phyloP scores from a whole-genome alignment of 2,113 vertebrate genomes.

The Vombatus ursinus region DNA sequence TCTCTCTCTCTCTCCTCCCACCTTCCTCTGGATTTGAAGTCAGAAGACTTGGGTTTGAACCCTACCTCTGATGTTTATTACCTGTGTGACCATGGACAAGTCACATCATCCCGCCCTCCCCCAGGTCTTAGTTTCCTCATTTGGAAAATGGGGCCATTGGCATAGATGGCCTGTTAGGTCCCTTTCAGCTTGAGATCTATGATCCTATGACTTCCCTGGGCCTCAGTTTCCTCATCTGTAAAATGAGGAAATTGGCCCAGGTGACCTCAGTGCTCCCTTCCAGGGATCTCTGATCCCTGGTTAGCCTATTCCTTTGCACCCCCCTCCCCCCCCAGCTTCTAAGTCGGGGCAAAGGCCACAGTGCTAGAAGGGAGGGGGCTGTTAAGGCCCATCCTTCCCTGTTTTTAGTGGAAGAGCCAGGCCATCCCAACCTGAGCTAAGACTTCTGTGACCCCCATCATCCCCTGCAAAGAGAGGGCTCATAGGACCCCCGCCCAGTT shows the following conservation, averaged over 20 bases:
- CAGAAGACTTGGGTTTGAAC: not conserved
- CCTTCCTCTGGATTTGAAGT: not conserved
- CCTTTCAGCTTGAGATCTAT: too few relatives aligned
- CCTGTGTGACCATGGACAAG: not conserved
- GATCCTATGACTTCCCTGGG: not conserved
- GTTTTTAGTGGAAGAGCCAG: not conserved
- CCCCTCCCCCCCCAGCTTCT: not conserved
- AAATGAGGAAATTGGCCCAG: not conserved
- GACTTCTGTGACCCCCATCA: not conserved
- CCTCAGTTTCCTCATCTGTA: not conserved
- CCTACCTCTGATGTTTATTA: not conserved
- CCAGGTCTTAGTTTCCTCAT: not conserved
- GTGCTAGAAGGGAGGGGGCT: not conserved
- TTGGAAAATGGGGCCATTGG: too few relatives aligned
- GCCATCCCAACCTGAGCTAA: not conserved
- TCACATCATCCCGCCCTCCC: not conserved
- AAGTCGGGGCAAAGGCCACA: not conserved
- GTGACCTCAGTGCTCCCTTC: not conserved
- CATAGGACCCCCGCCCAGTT: not conserved
- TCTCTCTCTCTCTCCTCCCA: not conserved
- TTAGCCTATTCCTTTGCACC: not conserved
- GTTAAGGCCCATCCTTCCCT: too few relatives aligned
- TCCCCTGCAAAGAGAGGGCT: not conserved
- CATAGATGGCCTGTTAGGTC: too few relatives aligned
- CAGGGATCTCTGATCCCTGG: not conserved